Percentiles rank a stretch among this genome's conserved stretches.
Conservation (phyloP, 2,113 vertebrate species). For the Nibea albiflora region DNA sequence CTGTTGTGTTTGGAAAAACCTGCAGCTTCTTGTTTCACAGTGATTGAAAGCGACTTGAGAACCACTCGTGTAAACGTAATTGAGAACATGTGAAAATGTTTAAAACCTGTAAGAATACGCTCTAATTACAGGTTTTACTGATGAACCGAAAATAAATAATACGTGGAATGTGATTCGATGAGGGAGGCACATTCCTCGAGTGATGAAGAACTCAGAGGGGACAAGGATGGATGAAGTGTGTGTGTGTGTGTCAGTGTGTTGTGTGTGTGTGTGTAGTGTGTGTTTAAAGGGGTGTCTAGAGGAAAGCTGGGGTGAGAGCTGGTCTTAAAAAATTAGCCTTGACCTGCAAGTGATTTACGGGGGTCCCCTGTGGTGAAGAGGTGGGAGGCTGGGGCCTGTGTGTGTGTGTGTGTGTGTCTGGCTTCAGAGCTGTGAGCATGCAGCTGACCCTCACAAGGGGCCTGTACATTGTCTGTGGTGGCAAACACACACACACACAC, state of each 20-base stretch:
- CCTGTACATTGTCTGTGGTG: slow-evolving; percentile 25
- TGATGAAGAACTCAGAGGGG: slow-evolving; percentile 13
- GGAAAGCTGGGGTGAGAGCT: slow-evolving; percentile 22
- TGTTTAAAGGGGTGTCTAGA: slow-evolving; percentile 1
- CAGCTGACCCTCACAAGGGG: slow-evolving; percentile 30
- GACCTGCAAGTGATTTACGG: slow-evolving; percentile 61
- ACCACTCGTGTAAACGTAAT: too few relatives aligned
- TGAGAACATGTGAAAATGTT: neutral
- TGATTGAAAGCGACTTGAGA: neutral
- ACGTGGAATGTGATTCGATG: slow-evolving; percentile 6
- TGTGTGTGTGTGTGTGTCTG: slow-evolving; percentile 15
- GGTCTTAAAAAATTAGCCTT: slow-evolving; percentile 52
- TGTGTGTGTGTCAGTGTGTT: slow-evolving; percentile 4
- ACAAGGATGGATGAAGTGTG: neutral
- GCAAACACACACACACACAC: slow-evolving; percentile 10
- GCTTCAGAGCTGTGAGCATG: slow-evolving; percentile 3
- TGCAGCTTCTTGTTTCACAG: neutral
- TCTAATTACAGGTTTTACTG: neutral
- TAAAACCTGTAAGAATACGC: neutral
- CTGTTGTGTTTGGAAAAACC: neutral
- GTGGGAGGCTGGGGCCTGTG: slow-evolving; percentile 16
- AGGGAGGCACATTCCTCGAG: slow-evolving; percentile 27
- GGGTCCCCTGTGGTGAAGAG: slow-evolving; percentile 38
- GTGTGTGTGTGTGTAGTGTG: slow-evolving; percentile 17
- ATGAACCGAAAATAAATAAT: slow-evolving; percentile 1